phyloP scores from a whole-genome alignment of 2,113 vertebrate genomes.

The Campylorhamphus procurvoides region DNA sequence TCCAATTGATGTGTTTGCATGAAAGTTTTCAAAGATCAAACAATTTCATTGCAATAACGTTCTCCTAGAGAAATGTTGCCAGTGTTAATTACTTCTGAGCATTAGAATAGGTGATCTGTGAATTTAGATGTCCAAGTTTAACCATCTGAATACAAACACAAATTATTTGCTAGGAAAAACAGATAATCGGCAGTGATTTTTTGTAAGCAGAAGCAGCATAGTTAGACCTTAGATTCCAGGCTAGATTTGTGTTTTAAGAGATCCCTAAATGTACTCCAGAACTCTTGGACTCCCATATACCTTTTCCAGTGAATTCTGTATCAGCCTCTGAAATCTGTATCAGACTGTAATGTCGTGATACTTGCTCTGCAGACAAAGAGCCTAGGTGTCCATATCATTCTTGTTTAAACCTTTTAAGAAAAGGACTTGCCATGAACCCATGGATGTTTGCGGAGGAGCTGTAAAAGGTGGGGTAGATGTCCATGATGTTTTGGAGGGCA shows the following conservation, averaged over 20 bases:
- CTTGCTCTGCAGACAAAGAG: neutral
- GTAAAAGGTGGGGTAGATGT: neutral
- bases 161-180: neutral
- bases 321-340: neutral
- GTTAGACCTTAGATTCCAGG: neutral
- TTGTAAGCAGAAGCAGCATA: neutral
- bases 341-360: neutral
- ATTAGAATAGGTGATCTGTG: neutral
- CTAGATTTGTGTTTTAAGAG: neutral
- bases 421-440: neutral
- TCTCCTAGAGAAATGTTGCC: neutral
- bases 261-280: neutral
- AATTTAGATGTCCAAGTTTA: neutral
- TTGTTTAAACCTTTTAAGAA: neutral
- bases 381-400: neutral
- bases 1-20: neutral
- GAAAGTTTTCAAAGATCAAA: neutral
- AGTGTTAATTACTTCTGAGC: neutral
- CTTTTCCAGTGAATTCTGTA: neutral
- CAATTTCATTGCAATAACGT: neutral
- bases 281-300: neutral
- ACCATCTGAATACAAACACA: neutral
- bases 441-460: slow-evolving; percentile 9
- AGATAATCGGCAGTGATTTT: neutral
- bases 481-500: neutral